Evolutionary conservation across 2,888 invertebrate species (phyloP).

Genomic region (Incurvaria masculella): DNA sequence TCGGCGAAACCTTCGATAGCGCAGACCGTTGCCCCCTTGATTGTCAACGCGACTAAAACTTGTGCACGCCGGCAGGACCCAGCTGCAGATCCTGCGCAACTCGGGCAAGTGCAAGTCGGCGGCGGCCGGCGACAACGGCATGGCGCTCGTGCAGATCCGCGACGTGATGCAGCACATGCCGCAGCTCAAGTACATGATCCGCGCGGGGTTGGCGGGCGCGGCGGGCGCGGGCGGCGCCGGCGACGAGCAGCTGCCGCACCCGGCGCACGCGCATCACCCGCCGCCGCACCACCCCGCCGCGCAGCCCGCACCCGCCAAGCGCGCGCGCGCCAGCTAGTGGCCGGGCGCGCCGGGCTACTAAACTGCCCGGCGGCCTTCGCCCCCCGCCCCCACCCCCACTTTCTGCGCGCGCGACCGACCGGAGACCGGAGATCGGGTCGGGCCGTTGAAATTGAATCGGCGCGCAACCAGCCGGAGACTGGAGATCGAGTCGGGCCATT

Average conservation of each 20-base stretch:
- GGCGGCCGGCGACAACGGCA: slow-evolving; percentile 64
- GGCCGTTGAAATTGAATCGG: too few relatives aligned
- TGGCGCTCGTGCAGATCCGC: slow-evolving; percentile 78
- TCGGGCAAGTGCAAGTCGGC: slow-evolving; percentile 68
- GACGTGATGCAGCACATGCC: slow-evolving; percentile 84
- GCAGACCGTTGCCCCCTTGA: too few relatives aligned
- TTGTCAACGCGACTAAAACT: too few relatives aligned
- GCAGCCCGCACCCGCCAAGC: slow-evolving; percentile 21
- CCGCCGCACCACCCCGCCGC: slow-evolving; percentile 22
- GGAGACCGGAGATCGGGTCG: too few relatives aligned
- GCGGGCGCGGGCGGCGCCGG: slow-evolving; percentile 9
- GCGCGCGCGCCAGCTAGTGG: slow-evolving; percentile 38
- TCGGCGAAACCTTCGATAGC: too few relatives aligned
- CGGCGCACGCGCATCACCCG: slow-evolving; percentile 14
- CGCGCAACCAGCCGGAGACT: too few relatives aligned
- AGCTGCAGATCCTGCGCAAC: slow-evolving; percentile 72
- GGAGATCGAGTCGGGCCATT: too few relatives aligned
- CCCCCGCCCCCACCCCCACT: not conserved
- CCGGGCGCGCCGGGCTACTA: slow-evolving; percentile 1
- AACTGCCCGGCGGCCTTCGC: too few relatives aligned
- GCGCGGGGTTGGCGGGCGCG: slow-evolving; percentile 34
- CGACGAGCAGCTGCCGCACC: slow-evolving; percentile 5
- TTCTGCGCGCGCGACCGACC: too few relatives aligned
- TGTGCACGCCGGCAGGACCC: slow-evolving; percentile 63
- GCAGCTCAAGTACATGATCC: slow-evolving; percentile 83